These are phyloP conservation scores for Anodontia alba DNA, from an alignment of 2,888 invertebrate species.

Conservation along the genomic window DNA sequence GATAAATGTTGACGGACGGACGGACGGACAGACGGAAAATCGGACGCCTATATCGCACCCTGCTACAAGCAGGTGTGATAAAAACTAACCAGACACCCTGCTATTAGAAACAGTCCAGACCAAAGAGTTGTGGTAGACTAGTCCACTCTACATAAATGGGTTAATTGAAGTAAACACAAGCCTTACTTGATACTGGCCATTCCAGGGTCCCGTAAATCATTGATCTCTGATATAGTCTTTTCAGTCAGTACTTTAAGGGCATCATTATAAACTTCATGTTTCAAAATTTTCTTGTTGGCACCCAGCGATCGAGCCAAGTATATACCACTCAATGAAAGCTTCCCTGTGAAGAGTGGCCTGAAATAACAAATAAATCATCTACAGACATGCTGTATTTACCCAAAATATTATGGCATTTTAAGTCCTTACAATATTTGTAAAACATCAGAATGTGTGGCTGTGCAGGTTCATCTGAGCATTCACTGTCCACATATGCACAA, in stretches of 20 bases:
- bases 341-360: slow-evolving; percentile 71
- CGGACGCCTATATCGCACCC: no score
- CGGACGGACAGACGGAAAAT: no score
- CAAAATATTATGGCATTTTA: slow-evolving; percentile 35
- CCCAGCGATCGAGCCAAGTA: slow-evolving; percentile 72
- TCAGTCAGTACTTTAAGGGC: slow-evolving; percentile 67
- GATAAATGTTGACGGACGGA: no score
- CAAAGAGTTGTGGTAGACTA: no score
- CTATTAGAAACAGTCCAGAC: no score
- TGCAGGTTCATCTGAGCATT: no score
- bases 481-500: no score
- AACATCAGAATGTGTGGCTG: not conserved
- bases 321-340: slow-evolving; percentile 64
- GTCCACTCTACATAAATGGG: no score
- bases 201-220: slow-evolving; percentile 69
- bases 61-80: no score
- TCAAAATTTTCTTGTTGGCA: slow-evolving; percentile 73
- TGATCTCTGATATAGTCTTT: slow-evolving; percentile 67
- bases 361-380: slow-evolving; percentile 33
- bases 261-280: slow-evolving; percentile 73
- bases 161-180: no score
- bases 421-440: not conserved
- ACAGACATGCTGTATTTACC: no score
- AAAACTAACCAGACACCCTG: no score
- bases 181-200: slow-evolving; percentile 65